Base-by-base conservation (phyloP, 2,113 vertebrate species). In the Aptenodytes forsteri region DNA sequence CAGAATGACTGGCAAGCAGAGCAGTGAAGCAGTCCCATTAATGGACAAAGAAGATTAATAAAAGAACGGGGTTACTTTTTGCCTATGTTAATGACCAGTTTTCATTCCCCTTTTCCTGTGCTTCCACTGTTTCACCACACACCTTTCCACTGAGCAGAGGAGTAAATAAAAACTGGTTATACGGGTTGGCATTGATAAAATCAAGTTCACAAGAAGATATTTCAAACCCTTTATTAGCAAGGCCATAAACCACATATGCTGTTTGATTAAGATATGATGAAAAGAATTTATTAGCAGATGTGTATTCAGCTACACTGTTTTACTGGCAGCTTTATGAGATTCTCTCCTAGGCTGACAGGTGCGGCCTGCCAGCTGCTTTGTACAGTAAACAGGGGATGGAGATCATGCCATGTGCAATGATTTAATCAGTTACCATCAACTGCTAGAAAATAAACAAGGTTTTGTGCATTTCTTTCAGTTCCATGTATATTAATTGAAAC, bases 181-280 rank as follows among this genome's bases (percentile, higher is more conserved):
- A 83, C 52, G 1, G n/a, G 27, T 92, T 96, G 82, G 71, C 50
- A 92, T 94, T 95, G 97, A 96, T 95, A 96, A 97, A 86, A 97
- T 97, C 96, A 95, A 83, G 84, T 72, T 93, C 97, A 95, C 94
- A 69, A 94, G 83, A 78, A 97, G 94, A 96, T 83, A 95, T 82
- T 91, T 94, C 89, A 95, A 93, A 93, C 69, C 73, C 71, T 98
- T 98, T 95, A 88, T 96, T 96, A 97, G 89, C 30, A 89, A 56
- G 71, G 61, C 91, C 90, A 79, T 98, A 97, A 97, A 96, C 66
- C 92, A 83, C 94, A 95, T 95, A 96, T 95, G 95, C 80, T 91
- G 93, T 97, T 98, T 97, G 97, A 98, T 98, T 98, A 97, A 97
- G 91, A 98, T 98, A 97, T 92, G 98, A 97, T 98, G 97, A 98